These are phyloP conservation scores for Andrena haemorrhoa DNA, from an alignment of 2,888 invertebrate species.

Conservation along the genomic window DNA sequence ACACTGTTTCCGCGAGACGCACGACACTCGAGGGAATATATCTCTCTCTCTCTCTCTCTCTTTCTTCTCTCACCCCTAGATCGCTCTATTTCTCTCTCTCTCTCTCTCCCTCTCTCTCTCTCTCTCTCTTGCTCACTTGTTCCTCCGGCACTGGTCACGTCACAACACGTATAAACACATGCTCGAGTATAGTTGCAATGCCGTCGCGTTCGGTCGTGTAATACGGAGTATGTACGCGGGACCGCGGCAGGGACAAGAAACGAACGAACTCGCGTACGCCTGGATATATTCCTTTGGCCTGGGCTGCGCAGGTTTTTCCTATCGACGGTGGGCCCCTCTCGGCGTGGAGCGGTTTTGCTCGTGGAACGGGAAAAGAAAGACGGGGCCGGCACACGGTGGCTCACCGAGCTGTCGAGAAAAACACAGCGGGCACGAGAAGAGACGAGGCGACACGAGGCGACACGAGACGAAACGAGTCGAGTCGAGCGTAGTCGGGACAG, in stretches of 20 bases:
- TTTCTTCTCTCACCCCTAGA: not conserved
- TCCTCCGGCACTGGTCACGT: slow-evolving; percentile 66
- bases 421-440: slow-evolving; percentile 39
- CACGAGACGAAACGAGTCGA: slow-evolving; percentile 36
- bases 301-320: not conserved
- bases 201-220: no score
- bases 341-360: not conserved
- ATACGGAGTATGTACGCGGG: no score
- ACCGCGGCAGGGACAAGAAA: no score
- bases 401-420: slow-evolving; percentile 47
- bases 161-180: slow-evolving; percentile 68
- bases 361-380: slow-evolving; percentile 39
- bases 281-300: no score
- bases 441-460: slow-evolving; percentile 33
- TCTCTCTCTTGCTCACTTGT: slow-evolving; percentile 32
- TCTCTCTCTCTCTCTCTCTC: no score
- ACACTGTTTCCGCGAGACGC: not conserved
- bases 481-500: slow-evolving; percentile 51
- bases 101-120: not conserved
- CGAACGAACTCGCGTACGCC: no score
- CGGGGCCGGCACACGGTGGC: slow-evolving; percentile 36
- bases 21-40: slow-evolving; percentile 23
- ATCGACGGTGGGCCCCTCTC: not conserved
- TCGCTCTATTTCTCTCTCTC: not conserved
- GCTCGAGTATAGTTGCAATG: slow-evolving; percentile 19